These are phyloP conservation scores for Caenorhabditis virilis DNA, from an alignment of 2,888 invertebrate genomes.

Conservation along the genomic window DNA sequence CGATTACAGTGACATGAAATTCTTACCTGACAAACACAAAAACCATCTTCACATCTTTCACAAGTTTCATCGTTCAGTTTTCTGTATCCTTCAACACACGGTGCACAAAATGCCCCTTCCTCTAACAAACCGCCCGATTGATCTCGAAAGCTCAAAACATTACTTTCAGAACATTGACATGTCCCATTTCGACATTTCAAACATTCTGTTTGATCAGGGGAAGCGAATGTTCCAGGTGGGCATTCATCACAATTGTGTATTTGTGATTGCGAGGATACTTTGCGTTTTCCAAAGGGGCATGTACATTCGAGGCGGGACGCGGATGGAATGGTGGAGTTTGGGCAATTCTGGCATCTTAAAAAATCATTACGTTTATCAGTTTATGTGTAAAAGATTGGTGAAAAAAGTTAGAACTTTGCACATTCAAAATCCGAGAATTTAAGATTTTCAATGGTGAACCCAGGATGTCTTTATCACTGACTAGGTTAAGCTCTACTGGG, in stretches of 20 bases:
- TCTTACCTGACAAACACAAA: too few relatives aligned
- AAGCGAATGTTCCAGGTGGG: conserved; percentile 10
- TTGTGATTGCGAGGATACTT: conserved; percentile 8
- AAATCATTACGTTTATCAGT: neutral
- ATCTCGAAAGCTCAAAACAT: conserved; percentile 12
- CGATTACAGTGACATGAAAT: too few relatives aligned
- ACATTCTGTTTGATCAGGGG: conserved; percentile 16
- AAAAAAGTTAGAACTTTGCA: too few relatives aligned
- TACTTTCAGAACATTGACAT: conserved; percentile 14
- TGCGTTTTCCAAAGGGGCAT: conserved; percentile 4
- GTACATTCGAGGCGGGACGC: conserved; percentile 6
- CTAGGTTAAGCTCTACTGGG: too few relatives aligned
- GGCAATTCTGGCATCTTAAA: conserved; percentile 30
- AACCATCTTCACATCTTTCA: conserved; percentile 2
- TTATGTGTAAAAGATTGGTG: neutral
- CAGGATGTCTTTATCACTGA: too few relatives aligned
- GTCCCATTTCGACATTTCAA: conserved; percentile 19
- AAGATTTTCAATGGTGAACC: too few relatives aligned
- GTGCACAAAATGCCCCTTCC: conserved; percentile 14
- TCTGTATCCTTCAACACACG: conserved; percentile 10
- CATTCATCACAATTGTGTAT: conserved; percentile 16
- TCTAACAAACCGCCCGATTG: conserved; percentile 6
- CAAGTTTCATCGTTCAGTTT: conserved; percentile 4
- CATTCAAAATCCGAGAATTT: neutral
- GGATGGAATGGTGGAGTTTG: conserved; percentile 29